Evolutionary conservation across 2,113 vertebrate species (phyloP), one percentile per base, ranked within the genome.

Genomic region (Thamnaconus septentrionalis): DNA sequence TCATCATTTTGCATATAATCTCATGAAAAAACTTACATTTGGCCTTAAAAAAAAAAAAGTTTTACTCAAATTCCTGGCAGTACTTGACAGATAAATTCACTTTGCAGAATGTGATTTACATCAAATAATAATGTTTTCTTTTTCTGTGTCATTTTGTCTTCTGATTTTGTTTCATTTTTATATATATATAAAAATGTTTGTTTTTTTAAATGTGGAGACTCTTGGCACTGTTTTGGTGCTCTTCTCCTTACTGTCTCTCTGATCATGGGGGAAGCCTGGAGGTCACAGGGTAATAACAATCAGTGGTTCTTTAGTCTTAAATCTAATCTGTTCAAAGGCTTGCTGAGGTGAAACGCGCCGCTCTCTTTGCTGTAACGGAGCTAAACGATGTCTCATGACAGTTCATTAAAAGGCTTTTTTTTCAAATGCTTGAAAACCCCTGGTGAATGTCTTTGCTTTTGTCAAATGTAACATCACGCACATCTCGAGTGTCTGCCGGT

Each of bases 401-500:
- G 68, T 84, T 85, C 75, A 89, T 91, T 89, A 90, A 91, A 89
- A 75, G 51, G 79, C 80, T 31, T 5, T 5, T 50, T 87, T 90
- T 89, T 78, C 41, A 85, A 87, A 81, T 0, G 76, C 81, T 68
- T 53, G 82, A 66, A 75, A 70, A 77, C 64, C 44, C 61, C 84
- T 8, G 77, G 79, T 85, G 76, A 69, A 88, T 89, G 71, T 80
- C 47, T 88, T 71, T 76, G 63, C 67, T 86, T 88, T 76, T 65
- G 18, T 53, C 48, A 56, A 69, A 47, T 47, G n/a, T 41, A 41
- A 11, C 31, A 8, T n/a, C 47, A 2, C 11, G 43, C 41, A 55
- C 10, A 18, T n/a, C 11, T n/a, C 3, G 44, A 6, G 3, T 43
- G 8, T 4, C 4, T 18, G 9, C 7, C 18, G 62, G 39, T 51